A percentile compares a stretch with the other conserved stretches of the same genome.
Evolutionary conservation across 1,140 invertebrate genomes (phyloP).

Genomic region (Temnothorax nylanderi): DNA sequence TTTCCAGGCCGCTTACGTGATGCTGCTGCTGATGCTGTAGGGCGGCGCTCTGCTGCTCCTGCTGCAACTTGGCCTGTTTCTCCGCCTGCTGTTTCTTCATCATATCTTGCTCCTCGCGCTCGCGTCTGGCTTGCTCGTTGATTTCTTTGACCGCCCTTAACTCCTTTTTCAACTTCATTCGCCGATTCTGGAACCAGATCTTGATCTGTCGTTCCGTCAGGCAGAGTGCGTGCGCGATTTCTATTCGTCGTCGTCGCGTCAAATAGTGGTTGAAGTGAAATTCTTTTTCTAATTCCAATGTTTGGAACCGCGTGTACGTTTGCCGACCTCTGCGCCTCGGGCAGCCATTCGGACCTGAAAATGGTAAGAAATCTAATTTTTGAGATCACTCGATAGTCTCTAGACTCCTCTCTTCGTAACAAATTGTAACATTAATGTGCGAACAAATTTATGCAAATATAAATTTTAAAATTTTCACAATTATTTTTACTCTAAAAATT

Average conservation of each 20-base stretch:
- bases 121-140: slow-evolving; percentile 96
- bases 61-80: slow-evolving; percentile 92
- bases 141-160: slow-evolving; percentile 96
- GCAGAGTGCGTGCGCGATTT: slow-evolving; percentile 98
- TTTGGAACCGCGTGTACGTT: slow-evolving; percentile 98
- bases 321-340: slow-evolving; percentile 96
- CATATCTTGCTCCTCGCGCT: slow-evolving; percentile 95
- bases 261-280: slow-evolving; percentile 99
- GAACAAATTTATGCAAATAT: background rate
- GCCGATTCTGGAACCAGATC: slow-evolving; percentile 98
- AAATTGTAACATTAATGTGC: background rate
- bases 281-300: slow-evolving; percentile 98
- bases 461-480: background rate
- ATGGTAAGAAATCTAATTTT: slow-evolving; percentile 65
- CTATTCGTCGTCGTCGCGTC: slow-evolving; percentile 97
- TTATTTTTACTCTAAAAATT: slow-evolving; percentile 9
- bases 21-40: slow-evolving; percentile 88
- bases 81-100: slow-evolving; percentile 96
- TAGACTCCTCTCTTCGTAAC: too few species aligned
- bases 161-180: slow-evolving; percentile 99
- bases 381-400: slow-evolving; percentile 2
- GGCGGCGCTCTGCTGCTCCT: slow-evolving; percentile 85
- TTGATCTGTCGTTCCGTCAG: slow-evolving; percentile 98
- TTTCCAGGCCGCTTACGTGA: slow-evolving; percentile 88
- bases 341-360: slow-evolving; percentile 97